Base-by-base conservation (phyloP, 2,797 vertebrate genomes). In the Aeoliscus strigatus region DNA sequence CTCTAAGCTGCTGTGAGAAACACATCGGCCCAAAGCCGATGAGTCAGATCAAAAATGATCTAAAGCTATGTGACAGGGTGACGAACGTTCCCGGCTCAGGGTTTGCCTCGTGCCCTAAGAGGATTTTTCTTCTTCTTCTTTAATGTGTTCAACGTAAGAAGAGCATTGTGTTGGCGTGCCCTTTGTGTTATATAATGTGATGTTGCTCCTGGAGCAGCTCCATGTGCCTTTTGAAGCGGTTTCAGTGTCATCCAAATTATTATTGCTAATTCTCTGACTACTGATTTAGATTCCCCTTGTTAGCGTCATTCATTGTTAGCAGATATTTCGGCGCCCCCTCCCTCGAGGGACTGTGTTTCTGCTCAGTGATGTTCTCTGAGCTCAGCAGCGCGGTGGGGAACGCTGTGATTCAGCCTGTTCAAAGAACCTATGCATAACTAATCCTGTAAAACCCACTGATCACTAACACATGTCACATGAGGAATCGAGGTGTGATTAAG, bases 21-120 rank as follows among this genome's bases (percentile, higher is more conserved):
- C 33, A 60, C 43, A 64, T 52, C 64, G 61, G 54, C 51, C 56
- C 17, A 74, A 78, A 84, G 39, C 67, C 60, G 33, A 62, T 70
- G 75, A 81, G 63, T 82, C 64, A 39, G 63, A 82, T 83, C 71
- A 75, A 75, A 72, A 75, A 66, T 42, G 53, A 48, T 66, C 51
- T 63, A 39, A 60, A 55, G 58, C 55, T 50, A 10, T 35, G 28
- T 66, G 74, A 79, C 69, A 64, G 68, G 56, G 45, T 67, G 52
- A 46, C n/a, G 10, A 64, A 61, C 45, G 57, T 39, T 43, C 65
- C 27, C 44, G 40, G 39, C 42, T 15, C 28, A 11, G 48, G 30
- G 32, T 54, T 11, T 27, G 41, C 50, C 27, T 1, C 24, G 42
- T 56, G 58, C 46, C 32, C 29, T 60, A 48, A 52, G 65, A 77